Base-by-base conservation (phyloP, 2,888 invertebrate species). In the Thumatha senex region DNA sequence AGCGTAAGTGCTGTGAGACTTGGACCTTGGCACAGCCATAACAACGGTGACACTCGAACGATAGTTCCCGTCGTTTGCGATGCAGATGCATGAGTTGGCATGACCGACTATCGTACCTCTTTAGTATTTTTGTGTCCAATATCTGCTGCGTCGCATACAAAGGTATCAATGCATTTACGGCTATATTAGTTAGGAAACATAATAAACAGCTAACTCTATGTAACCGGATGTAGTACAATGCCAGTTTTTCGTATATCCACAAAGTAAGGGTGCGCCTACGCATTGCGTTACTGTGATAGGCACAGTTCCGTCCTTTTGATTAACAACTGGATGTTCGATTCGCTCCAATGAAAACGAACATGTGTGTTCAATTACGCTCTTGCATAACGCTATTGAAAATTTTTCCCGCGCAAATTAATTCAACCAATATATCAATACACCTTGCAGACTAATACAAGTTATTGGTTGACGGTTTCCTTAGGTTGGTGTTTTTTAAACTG, bases 221-320 rank as follows among this genome's bases (percentile, higher is more conserved):
- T 63, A 59, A 67, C 65, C 79, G 82, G 82, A 82, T 76, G 70
- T 56, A 63, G 53, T 60, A 80, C 78, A 83, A 81, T 79, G 70
- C 72, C 63, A 52, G 70, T 59, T 76, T 81, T 84, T 78, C 74
- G 78, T 79, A 74, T 72, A 72, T 72, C 65, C 68, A 75, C 63
- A 73, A 72, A 57, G 68, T 61, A 71, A 74, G 80, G 86, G 83
- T 86, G 87, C 82, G 84, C 77, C 86, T 72, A 81, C 84, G 84
- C 85, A 84, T 82, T 83, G 81, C 82, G 82, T 82, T 80, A 77
- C 72, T 70, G 70, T 82, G 84, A 86, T 83, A 84, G 66, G 74
- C 89, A 78, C 67, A 89, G 84, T 87, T 89, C 89, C 89, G 89
- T 76, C 77, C 76, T 78, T 84, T 85, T 82, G 80, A 87, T 78